These are phyloP conservation scores for Stegostoma tigrinum DNA, from an alignment of 2,113 vertebrate genomes.

Conservation along the genomic window DNA sequence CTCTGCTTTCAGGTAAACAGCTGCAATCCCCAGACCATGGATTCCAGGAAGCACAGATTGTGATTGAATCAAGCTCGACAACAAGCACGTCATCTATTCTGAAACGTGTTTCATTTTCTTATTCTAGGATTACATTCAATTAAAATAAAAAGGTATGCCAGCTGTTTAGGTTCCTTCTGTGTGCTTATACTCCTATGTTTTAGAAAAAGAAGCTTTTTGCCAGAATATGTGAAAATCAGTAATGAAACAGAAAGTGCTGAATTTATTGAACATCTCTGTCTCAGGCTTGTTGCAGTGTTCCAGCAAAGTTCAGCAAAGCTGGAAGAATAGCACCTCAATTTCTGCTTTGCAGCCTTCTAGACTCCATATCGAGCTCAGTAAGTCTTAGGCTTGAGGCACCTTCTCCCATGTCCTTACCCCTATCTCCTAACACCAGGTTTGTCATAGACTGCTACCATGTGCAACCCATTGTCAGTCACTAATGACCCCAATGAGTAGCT, in stretches of 20 bases:
- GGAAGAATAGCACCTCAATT: no score
- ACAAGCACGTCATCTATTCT: neutral
- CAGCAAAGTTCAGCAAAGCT: no score
- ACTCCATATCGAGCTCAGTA: no score
- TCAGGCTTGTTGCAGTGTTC: no score
- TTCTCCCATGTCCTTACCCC: no score
- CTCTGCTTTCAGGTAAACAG: neutral
- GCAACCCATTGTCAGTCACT: no score
- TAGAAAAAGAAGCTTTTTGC: neutral
- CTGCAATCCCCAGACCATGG: neutral
- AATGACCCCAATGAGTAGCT: no score
- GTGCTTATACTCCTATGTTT: neutral
- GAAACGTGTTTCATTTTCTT: neutral
- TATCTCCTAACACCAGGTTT: no score
- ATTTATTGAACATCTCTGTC: neutral
- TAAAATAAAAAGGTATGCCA: neutral
- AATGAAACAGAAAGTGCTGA: neutral
- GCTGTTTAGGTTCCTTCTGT: neutral
- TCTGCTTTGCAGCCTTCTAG: no score
- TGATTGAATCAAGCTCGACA: neutral
- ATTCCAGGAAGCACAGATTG: neutral
- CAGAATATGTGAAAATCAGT: neutral
- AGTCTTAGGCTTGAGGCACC: no score
- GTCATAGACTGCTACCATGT: no score
- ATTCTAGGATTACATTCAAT: neutral